Base-by-base conservation (phyloP, 2,888 invertebrate species). In the Ochlodes sylvanus region DNA sequence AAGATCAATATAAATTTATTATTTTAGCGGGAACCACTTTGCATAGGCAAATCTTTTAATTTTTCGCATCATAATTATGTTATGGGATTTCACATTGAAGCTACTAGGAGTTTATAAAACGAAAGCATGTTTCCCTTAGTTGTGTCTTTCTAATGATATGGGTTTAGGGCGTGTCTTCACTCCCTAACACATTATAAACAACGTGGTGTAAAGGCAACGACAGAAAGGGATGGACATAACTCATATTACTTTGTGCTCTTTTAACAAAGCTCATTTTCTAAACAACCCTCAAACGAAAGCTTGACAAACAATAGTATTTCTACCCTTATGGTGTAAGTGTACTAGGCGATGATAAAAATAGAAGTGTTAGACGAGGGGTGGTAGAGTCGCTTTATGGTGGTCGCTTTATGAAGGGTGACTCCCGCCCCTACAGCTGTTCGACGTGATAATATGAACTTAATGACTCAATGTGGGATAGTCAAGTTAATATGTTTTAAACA, bases 291-390 rank as follows among this genome's bases (percentile, higher is more conserved):
- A 67, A 62, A 27, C 69, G 58, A 60, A 73, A 73, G 73, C 71
- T 75, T 71, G 64, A 69, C 66, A 70, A 80, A 84, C 84, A 85
- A 87, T 84, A 74, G 77, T 65, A 72, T 77, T 83, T 78, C 79
- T 78, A 87, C 87, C 89, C 89, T 75, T 84, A 87, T 85, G 85
- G 84, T 82, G 82, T 82, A 72, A 64, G 63, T 63, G 78, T 88
- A 92, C 90, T 78, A 90, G 89, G 91, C 76, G 62, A 80, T 71
- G 74, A 90, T 85, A 78, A 82, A 85, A 85, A 85, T 83, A 80
- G 71, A 85, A 76, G 67, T 6, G 61, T 34, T 60, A 61, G 34
- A 52, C 19, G 75, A 68, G 74, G 79, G 81, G 78, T 75, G 68
- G 73, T 32, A 50, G 62, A 15, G 52, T 55, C 21, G n/a, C 12